Conservation (phyloP, 2,797 vertebrate species). For the Gallirallus australis region DNA sequence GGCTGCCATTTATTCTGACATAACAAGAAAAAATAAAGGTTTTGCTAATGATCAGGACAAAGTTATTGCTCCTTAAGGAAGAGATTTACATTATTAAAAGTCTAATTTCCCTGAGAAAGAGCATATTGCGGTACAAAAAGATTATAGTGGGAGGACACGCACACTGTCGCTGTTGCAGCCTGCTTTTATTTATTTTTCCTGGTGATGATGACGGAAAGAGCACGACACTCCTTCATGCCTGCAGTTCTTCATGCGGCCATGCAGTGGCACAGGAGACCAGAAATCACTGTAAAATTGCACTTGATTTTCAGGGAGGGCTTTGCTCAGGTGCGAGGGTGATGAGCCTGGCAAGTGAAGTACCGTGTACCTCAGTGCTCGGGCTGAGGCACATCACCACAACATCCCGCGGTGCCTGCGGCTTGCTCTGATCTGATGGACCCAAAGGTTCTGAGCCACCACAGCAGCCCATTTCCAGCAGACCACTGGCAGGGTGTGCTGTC, state of each 20-base stretch:
- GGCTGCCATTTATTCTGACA: neutral
- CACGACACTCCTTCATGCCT: neutral
- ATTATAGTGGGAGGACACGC: neutral
- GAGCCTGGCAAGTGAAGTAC: fast-evolving
- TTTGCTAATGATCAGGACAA: neutral
- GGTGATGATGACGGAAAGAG: neutral
- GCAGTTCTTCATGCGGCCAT: slow-evolving; percentile 13
- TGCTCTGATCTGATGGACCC: fast-evolving
- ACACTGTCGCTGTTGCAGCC: neutral
- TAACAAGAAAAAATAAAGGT: neutral
- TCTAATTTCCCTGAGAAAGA: neutral
- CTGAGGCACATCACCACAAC: fast-evolving
- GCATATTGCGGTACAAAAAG: neutral
- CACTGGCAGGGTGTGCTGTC: fast-evolving
- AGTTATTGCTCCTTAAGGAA: neutral
- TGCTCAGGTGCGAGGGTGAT: fast-evolving
- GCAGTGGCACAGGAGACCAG: slow-evolving; percentile 42
- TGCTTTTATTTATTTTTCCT: neutral
- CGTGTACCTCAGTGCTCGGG: fast-evolving
- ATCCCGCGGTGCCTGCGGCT: neutral
- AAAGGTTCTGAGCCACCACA: neutral
- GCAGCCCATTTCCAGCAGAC: neutral
- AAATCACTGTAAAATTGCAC: neutral
- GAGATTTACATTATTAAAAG: neutral
- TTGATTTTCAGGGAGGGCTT: fast-evolving